A percentile compares a stretch with the other conserved stretches of the same genome.
Conservation (phyloP, 2,113 vertebrate species). For the Hyperopisus bebe region DNA sequence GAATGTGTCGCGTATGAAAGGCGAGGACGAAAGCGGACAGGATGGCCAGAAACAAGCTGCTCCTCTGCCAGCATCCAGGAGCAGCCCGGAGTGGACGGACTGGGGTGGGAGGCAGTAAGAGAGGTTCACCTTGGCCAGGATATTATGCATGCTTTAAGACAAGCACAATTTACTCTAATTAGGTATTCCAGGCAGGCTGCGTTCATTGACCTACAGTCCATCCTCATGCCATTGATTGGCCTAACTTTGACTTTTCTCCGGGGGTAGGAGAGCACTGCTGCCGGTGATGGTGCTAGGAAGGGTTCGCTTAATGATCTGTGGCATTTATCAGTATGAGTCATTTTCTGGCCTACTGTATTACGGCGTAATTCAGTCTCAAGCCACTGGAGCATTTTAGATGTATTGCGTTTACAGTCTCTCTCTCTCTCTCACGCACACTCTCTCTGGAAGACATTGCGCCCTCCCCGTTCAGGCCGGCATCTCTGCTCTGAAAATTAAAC, state of each 20-base stretch:
- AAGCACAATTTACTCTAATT: background rate
- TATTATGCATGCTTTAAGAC: constrained; percentile 15
- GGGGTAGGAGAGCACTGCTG: background rate
- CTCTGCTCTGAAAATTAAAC: background rate
- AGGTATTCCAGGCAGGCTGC: background rate
- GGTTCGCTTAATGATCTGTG: background rate
- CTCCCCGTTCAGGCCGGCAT: background rate
- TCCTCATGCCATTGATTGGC: constrained; percentile 12
- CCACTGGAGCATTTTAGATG: background rate
- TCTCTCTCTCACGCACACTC: background rate
- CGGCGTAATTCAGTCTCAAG: background rate
- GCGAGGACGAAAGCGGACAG: background rate
- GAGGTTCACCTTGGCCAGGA: background rate
- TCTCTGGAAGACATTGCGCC: background rate
- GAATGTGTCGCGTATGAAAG: background rate
- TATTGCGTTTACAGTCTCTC: background rate
- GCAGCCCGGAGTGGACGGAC: background rate
- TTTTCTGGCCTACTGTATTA: constrained; percentile 4
- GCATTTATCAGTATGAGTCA: constrained; percentile 1
- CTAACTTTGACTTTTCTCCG: constrained; percentile 7
- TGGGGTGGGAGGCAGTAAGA: background rate
- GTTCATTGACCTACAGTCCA: constrained; percentile 13
- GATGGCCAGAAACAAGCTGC: background rate
- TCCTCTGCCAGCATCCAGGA: background rate
- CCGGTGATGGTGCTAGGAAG: background rate